Percentiles rank a stretch among this genome's conserved stretches.
Evolutionary conservation across 2,797 vertebrate species (phyloP).

Genomic region (Nasua narica): DNA sequence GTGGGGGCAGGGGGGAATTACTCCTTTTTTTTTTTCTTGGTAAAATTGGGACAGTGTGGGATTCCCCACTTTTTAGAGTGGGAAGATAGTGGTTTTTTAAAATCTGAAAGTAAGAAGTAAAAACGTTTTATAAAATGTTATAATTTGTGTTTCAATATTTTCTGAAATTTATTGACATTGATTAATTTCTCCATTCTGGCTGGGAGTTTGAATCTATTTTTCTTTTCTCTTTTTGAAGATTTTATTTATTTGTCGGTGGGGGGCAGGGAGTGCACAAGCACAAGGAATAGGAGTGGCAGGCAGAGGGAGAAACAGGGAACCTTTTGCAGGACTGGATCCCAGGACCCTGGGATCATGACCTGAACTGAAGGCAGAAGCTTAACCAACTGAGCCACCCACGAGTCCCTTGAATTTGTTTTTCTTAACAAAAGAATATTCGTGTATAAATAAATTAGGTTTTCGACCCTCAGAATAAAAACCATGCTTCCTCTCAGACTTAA

Average conservation of each 20-base stretch:
- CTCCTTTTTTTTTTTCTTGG: not conserved
- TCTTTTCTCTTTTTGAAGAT: not conserved
- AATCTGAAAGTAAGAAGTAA: not conserved
- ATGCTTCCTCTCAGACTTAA: not conserved
- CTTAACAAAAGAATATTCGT: not conserved
- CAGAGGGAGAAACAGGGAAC: not conserved
- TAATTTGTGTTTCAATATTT: not conserved
- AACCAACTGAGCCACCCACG: not conserved
- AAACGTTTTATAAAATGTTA: not conserved
- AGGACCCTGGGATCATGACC: not conserved
- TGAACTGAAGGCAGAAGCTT: not conserved
- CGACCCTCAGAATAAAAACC: not conserved
- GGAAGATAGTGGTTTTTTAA: not conserved
- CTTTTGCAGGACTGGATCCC: no score
- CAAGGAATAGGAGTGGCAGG: not conserved
- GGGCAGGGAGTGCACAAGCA: no score
- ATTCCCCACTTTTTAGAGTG: not conserved
- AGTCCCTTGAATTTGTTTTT: not conserved
- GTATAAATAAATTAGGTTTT: not conserved
- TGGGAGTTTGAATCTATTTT: not conserved
- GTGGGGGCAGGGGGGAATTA: fast-evolving
- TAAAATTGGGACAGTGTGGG: not conserved
- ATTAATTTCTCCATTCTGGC: not conserved
- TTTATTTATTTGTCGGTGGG: not conserved
- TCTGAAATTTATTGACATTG: not conserved